Percentiles rank a stretch among this genome's conserved stretches.
Evolutionary conservation across 2,797 vertebrate genomes (phyloP).

Genomic region (Chelon auratus): DNA sequence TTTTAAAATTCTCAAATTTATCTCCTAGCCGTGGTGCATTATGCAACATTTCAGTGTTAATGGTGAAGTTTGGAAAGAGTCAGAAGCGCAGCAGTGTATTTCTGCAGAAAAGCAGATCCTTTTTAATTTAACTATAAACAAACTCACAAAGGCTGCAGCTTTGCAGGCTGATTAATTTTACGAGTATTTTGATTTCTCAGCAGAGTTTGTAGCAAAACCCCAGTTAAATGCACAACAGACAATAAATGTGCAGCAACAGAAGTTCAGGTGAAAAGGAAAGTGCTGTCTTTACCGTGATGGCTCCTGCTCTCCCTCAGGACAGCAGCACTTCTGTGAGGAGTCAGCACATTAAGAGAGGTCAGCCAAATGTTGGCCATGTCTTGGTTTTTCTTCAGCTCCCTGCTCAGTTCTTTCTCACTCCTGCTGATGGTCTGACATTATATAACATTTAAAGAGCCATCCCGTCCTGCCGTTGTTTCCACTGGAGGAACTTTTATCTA

Average conservation of each 20-base stretch:
- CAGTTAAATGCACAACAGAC: constrained; percentile 21
- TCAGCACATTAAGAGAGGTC: neutral
- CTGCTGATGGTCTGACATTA: constrained; percentile 1
- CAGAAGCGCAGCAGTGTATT: neutral
- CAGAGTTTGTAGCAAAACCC: neutral
- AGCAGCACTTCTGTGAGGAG: neutral
- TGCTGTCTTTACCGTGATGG: constrained; percentile 1
- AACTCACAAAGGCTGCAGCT: neutral
- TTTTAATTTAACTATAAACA: neutral
- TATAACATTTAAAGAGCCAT: neutral
- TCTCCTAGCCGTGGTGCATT: neutral
- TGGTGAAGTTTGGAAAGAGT: neutral
- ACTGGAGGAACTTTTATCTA: neutral
- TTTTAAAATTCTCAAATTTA: neutral
- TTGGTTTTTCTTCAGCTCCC: neutral
- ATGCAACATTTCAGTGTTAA: constrained; percentile 6
- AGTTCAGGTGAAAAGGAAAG: constrained; percentile 1
- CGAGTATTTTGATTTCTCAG: neutral
- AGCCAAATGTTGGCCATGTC: neutral
- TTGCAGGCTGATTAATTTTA: constrained; percentile 1
- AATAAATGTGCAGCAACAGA: constrained; percentile 17
- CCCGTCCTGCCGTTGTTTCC: neutral
- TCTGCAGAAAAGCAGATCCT: neutral
- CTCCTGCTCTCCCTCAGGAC: constrained; percentile 10
- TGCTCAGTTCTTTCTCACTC: neutral